Percentiles rank a stretch among this genome's conserved stretches.
These are phyloP conservation scores for Arizona elegans DNA, from an alignment of 2,113 vertebrate genomes.

Conservation along the genomic window DNA sequence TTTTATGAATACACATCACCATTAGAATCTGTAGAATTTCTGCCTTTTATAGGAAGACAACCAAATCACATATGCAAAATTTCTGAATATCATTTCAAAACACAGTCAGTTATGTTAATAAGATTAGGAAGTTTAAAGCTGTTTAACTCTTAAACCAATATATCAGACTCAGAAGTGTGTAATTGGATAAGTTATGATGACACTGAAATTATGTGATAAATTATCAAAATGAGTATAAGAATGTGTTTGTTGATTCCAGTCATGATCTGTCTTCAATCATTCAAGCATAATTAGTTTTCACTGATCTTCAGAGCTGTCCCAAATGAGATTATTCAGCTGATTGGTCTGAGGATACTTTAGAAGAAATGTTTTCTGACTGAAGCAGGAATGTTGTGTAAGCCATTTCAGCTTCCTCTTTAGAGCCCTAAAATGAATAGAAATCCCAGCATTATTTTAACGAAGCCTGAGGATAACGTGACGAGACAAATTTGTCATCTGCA, in stretches of 20 bases:
- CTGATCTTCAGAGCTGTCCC: background rate
- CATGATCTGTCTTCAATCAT: background rate
- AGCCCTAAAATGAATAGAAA: constrained; percentile 60
- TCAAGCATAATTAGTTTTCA: background rate
- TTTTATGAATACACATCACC: background rate
- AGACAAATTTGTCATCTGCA: no score
- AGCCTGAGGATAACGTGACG: background rate
- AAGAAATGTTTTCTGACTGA: constrained; percentile 41
- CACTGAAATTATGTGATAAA: background rate
- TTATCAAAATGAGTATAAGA: background rate
- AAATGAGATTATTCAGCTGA: accelerated
- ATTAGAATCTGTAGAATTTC: background rate
- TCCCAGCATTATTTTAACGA: background rate
- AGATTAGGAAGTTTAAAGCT: background rate
- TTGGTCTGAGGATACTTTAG: background rate
- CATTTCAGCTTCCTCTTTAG: constrained; percentile 72
- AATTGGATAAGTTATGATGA: background rate
- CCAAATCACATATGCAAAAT: background rate
- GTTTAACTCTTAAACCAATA: background rate
- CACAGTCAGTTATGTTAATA: background rate
- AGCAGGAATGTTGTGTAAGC: constrained; percentile 67
- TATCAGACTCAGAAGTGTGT: background rate
- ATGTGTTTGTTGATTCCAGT: background rate
- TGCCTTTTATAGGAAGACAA: background rate
- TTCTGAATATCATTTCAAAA: background rate